Base-by-base conservation (phyloP, 2,797 vertebrate species). In the Clarias platycephalus region DNA sequence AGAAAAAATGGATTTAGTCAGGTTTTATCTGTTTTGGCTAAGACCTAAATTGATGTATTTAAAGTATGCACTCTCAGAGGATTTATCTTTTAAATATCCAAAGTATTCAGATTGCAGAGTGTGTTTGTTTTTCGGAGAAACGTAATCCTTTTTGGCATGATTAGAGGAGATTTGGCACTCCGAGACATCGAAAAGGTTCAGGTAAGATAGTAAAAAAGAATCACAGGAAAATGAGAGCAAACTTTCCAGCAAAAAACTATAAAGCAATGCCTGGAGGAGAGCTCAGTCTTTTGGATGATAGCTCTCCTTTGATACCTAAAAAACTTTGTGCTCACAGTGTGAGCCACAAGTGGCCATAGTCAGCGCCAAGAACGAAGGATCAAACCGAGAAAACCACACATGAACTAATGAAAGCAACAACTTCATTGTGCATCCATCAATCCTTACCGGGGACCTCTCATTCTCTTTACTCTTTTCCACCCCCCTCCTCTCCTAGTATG, bases 141-240 rank as follows among this genome's bases (percentile, higher is more conserved):
- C 92, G 91, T 90, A 91, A 91, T 91, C 92, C 88, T 92, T 92
- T 91, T 88, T 81, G 88, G 74, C 75, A 24, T 72, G 88, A 93
- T 94, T 94, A 94, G 87, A 91, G 91, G 88, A 92, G 91, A 93
- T 93, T 93, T 90, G 91, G 86, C 90, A 91, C 60, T 75, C 87
- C 58, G 28, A 80, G 87, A 89, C 83, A 89, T 93, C 92, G 92
- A 93, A 94, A 93, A 94, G 91, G 92, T 90, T 86, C 90, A 91
- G 88, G 91, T 92, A 90, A 88, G 91, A 87, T 86, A 85, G 79
- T 81, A 60, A 90, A 92, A 91, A 88, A 84, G 79, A 80, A 82
- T 82, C 85, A 89, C 89, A 89, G 67, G 83, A 74, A 89, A 85
- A 78, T 83, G 71, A 84, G 86, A 60, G 86, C 76, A 78, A 55